Evolutionary conservation across 2,888 invertebrate species (phyloP).

Genomic region (Syrista parreyssii): DNA sequence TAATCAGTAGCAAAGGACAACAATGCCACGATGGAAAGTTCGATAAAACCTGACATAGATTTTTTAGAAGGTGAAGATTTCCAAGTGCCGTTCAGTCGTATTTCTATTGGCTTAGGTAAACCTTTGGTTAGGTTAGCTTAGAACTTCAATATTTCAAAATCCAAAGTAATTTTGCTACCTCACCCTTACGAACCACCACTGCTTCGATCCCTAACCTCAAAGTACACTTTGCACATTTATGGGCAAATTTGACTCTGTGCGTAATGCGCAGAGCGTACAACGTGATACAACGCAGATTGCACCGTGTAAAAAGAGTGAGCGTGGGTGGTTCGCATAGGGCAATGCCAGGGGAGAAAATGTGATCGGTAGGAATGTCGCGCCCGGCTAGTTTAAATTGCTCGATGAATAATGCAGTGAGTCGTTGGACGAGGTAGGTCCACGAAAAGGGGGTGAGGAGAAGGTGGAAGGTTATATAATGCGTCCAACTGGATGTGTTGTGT

Average conservation of each 20-base stretch:
- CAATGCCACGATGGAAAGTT: no score
- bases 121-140: background rate
- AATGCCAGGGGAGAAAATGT: background rate
- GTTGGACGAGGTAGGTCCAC: background rate
- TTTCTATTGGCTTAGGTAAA: background rate
- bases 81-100: background rate
- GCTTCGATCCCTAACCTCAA: background rate
- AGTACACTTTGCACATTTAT: background rate
- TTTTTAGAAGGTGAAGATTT: no score
- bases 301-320: background rate
- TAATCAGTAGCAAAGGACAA: no score
- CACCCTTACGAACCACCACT: background rate
- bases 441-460: background rate
- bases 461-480: constrained; percentile 11
- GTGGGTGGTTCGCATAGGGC: background rate
- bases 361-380: background rate
- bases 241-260: background rate
- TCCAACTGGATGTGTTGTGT: constrained; percentile 27
- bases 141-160: background rate
- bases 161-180: background rate
- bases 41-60: no score
- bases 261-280: background rate
- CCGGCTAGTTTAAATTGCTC: constrained; percentile 10
- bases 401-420: constrained; percentile 12
- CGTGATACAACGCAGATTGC: background rate